Percentiles rank a stretch among this genome's conserved stretches.
Conservation (phyloP, 2,888 invertebrate genomes). For the Eugnorisma glareosa region DNA sequence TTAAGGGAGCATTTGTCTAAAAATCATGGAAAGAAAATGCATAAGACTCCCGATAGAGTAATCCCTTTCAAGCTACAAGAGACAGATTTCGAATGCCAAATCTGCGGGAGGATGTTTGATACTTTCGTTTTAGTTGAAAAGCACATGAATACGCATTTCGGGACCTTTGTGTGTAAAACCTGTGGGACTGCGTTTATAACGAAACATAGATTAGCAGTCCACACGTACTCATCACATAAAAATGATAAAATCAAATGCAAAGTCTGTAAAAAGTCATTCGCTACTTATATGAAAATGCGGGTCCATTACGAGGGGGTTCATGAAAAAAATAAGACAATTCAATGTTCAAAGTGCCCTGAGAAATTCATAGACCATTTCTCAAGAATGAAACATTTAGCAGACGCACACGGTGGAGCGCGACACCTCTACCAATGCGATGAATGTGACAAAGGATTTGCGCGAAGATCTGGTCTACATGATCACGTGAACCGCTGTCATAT, state of each 20-base stretch:
- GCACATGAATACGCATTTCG: conserved; percentile 44
- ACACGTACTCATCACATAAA: conserved; percentile 67
- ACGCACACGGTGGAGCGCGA: conserved; percentile 63
- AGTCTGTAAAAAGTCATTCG: conserved; percentile 74
- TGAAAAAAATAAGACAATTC: conserved; percentile 69
- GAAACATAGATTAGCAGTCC: conserved; percentile 79
- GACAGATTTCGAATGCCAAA: conserved; percentile 68
- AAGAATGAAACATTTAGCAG: conserved; percentile 72
- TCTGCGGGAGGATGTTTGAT: conserved; percentile 6
- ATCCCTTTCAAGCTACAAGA: conserved; percentile 72
- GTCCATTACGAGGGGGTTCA: conserved; percentile 71
- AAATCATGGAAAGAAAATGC: conserved; percentile 68
- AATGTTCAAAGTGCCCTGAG: conserved; percentile 73
- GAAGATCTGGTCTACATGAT: conserved; percentile 52
- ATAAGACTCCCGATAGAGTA: conserved; percentile 66
- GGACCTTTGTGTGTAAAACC: conserved; percentile 62
- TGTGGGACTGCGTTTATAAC: conserved; percentile 78
- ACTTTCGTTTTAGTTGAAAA: conserved; percentile 30
- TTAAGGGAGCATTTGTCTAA: conserved; percentile 68
- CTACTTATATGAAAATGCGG: conserved; percentile 66
- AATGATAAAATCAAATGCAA: conserved; percentile 59
- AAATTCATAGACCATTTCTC: conserved; percentile 74
- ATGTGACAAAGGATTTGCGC: conserved; percentile 60
- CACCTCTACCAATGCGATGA: conserved; percentile 63
- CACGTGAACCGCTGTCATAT: conserved; percentile 65